phyloP scores from a whole-genome alignment of 2,113 vertebrate genomes.

The Pachypanchax playfairii region DNA sequence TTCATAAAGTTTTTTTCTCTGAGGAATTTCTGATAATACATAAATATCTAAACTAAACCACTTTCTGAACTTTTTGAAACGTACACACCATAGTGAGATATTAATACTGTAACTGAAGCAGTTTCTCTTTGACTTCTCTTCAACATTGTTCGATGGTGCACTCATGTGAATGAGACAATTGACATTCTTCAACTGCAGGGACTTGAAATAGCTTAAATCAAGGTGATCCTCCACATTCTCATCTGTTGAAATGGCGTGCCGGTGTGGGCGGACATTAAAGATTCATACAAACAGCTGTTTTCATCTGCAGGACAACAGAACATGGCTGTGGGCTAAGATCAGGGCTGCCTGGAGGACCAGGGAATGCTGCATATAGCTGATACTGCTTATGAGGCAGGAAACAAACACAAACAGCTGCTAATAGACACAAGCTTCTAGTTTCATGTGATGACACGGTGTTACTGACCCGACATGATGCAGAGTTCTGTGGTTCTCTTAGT shows the following conservation, averaged over 20 bases:
- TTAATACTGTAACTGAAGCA: neutral
- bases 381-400: neutral
- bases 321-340: slow-evolving; percentile 51
- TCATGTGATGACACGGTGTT: too few relatives aligned
- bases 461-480: too few relatives aligned
- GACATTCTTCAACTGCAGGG: slow-evolving; percentile 53
- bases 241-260: slow-evolving; percentile 49
- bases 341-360: slow-evolving; percentile 25
- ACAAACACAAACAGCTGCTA: slow-evolving; percentile 3
- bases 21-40: too few relatives aligned
- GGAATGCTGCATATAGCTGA: neutral
- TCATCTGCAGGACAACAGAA: slow-evolving; percentile 53
- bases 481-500: too few relatives aligned
- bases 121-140: slow-evolving; percentile 20
- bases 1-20: too few relatives aligned
- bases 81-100: neutral
- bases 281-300: slow-evolving; percentile 80
- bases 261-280: slow-evolving; percentile 73
- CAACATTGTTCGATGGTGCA: slow-evolving; percentile 36
- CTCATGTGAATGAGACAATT: slow-evolving; percentile 48
- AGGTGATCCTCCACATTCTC: slow-evolving; percentile 52
- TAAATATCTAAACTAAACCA: too few relatives aligned
- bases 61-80: neutral
- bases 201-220: slow-evolving; percentile 61
- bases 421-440: too few relatives aligned